phyloP scores from a whole-genome alignment of 1,140 invertebrate species.

The Nasonia giraulti region DNA sequence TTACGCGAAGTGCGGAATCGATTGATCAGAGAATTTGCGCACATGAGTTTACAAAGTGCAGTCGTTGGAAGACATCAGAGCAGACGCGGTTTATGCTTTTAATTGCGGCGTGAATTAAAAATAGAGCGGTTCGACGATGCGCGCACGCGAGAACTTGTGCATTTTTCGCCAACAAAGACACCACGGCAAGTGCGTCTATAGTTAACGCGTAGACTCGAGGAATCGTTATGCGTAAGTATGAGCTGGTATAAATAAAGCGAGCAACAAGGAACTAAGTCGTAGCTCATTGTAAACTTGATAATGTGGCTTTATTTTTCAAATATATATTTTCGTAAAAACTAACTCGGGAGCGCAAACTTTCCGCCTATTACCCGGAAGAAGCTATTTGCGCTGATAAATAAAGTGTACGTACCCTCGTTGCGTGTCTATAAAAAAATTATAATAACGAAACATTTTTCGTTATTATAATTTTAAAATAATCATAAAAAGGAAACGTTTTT shows the following conservation, averaged over 20 bases:
- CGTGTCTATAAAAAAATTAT: too few relatives aligned
- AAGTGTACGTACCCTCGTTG: too few relatives aligned
- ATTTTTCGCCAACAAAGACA: background rate
- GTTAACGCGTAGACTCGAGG: background rate
- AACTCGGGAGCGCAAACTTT: too few relatives aligned
- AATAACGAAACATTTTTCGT: too few relatives aligned
- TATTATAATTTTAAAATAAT: too few relatives aligned
- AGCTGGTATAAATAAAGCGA: background rate
- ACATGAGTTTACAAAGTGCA: too few relatives aligned
- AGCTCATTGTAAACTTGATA: background rate
- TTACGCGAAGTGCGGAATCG: background rate
- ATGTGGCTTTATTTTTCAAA: background rate
- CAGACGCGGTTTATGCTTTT: background rate
- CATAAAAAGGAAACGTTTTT: background rate
- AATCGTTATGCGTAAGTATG: background rate
- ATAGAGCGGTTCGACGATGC: background rate
- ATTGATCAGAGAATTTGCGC: background rate
- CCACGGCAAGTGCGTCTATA: background rate
- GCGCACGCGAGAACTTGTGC: too few relatives aligned
- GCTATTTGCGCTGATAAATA: too few relatives aligned
- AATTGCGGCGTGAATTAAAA: background rate
- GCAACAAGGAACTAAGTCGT: background rate
- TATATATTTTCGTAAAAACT: too few relatives aligned
- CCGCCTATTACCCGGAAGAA: too few relatives aligned
- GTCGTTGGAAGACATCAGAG: too few relatives aligned